Conservation (phyloP, 2,797 vertebrate genomes). For the Muscicapa comitata region DNA sequence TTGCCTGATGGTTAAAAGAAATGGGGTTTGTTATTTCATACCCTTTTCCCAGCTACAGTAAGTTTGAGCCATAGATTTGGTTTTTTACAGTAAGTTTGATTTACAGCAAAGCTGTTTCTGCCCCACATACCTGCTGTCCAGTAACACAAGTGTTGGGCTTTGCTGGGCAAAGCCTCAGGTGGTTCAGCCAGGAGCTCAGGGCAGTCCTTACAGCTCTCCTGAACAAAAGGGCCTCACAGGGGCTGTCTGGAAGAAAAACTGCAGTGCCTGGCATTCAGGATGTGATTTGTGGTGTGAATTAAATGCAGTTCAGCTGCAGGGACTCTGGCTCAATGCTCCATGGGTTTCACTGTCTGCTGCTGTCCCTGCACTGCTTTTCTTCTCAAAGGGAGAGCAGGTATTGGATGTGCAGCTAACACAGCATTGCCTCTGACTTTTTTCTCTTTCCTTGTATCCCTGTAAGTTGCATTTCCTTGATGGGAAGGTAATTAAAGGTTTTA, state of each 20-base stretch:
- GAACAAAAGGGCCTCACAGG: not conserved
- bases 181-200: not conserved
- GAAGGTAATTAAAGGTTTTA: not conserved
- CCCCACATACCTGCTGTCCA: accelerated
- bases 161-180: not conserved
- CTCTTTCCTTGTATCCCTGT: not conserved
- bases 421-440: not conserved
- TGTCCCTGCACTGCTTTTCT: not conserved
- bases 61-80: not conserved
- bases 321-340: accelerated
- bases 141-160: not conserved
- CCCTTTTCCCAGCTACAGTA: not conserved
- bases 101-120: not conserved
- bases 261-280: not conserved
- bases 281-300: not conserved
- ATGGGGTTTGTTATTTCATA: not conserved
- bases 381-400: not conserved
- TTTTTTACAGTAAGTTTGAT: not conserved
- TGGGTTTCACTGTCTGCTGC: not conserved
- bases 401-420: not conserved
- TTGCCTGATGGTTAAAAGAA: not conserved
- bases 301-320: not conserved
- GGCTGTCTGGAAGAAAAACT: not conserved
- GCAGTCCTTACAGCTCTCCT: not conserved
- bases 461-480: not conserved